Conservation (phyloP, 2,113 vertebrate genomes). For the Ramphastos sulfuratus region DNA sequence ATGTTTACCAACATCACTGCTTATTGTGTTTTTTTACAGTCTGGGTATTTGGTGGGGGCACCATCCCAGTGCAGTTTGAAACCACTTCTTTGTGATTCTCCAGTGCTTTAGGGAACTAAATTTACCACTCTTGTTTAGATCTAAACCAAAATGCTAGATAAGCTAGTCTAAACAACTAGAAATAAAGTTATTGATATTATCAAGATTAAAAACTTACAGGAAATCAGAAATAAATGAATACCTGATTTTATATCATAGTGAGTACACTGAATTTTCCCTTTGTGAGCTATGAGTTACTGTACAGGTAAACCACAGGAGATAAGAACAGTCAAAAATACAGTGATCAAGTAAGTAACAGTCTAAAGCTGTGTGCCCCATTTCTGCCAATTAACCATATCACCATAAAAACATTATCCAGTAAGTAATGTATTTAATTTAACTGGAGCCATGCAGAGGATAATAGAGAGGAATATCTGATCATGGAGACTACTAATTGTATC, state of each 20-base stretch:
- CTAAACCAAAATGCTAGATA: neutral
- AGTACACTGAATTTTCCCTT: neutral
- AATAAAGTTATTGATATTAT: neutral
- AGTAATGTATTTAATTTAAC: neutral
- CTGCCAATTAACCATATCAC: neutral
- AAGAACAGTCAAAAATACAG: neutral
- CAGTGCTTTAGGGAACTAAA: neutral
- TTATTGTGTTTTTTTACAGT: conserved; percentile 83
- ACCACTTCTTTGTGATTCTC: neutral
- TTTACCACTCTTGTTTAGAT: neutral
- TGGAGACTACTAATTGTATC: neutral
- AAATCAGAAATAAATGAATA: neutral
- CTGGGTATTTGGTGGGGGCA: conserved; percentile 79
- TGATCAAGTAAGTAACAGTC: neutral
- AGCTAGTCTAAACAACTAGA: neutral
- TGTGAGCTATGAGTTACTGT: neutral
- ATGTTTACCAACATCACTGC: conserved; percentile 82
- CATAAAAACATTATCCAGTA: neutral
- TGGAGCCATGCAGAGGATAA: neutral
- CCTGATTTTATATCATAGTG: neutral
- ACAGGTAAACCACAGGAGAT: neutral
- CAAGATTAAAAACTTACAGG: neutral
- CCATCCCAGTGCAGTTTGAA: neutral
- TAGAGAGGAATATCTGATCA: neutral
- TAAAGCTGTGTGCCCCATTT: neutral